These are phyloP conservation scores for Pachyuromys duprasi DNA, from an alignment of 2,797 vertebrate species.

Conservation along the genomic window DNA sequence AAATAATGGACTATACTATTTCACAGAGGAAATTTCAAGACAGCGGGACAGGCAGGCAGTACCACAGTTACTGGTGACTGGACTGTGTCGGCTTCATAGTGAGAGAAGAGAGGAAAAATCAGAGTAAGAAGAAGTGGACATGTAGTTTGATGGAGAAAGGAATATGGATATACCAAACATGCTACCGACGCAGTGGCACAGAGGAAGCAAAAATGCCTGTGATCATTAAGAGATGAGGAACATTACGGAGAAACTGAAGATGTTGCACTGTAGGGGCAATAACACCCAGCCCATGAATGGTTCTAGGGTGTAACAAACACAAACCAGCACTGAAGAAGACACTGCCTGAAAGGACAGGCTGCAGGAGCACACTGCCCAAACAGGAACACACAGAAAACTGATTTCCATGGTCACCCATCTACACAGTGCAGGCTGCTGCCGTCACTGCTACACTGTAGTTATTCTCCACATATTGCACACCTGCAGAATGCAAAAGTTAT, in stretches of 20 bases:
- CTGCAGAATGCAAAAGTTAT: neutral
- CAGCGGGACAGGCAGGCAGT: neutral
- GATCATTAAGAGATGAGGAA: neutral
- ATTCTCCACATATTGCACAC: neutral
- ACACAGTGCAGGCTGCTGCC: neutral
- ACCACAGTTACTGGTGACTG: neutral
- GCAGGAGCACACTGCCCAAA: neutral
- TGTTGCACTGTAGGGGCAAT: neutral
- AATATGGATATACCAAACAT: too few relatives aligned
- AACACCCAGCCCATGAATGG: neutral
- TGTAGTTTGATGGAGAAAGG: neutral
- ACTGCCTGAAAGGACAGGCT: neutral
- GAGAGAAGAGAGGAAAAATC: neutral
- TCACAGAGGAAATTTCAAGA: neutral
- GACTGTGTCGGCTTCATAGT: neutral
- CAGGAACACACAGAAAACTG: neutral
- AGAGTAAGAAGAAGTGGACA: neutral
- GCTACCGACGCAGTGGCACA: too few relatives aligned
- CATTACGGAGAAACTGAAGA: neutral
- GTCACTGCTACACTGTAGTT: neutral
- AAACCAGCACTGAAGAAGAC: neutral
- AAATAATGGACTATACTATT: neutral
- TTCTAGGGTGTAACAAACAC: neutral
- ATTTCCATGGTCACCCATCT: neutral
- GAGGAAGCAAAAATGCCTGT: neutral